phyloP scores from a whole-genome alignment of 2,888 invertebrate species.

The Sinodicranocentrus sp. region DNA sequence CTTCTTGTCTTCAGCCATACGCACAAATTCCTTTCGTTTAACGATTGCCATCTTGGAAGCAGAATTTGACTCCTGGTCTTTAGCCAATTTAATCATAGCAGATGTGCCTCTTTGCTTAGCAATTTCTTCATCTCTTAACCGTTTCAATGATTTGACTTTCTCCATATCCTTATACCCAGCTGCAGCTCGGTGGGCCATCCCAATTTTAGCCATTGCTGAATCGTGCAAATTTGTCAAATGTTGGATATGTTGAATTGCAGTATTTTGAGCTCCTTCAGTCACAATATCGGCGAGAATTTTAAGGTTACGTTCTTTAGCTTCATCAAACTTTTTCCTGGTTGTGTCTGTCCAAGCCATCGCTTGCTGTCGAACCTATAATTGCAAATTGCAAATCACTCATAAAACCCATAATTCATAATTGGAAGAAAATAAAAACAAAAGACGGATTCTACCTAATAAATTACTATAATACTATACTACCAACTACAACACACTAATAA shows the following conservation, averaged over 20 bases:
- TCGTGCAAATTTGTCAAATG: slow-evolving; percentile 56
- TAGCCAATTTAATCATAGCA: slow-evolving; percentile 36
- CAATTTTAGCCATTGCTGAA: slow-evolving; percentile 68
- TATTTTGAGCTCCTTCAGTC: slow-evolving; percentile 50
- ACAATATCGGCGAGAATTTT: slow-evolving; percentile 24
- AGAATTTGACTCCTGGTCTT: slow-evolving; percentile 16
- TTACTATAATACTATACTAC: too few relatives aligned
- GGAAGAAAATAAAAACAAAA: too few relatives aligned
- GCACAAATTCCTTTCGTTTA: slow-evolving; percentile 57
- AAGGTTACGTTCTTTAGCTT: slow-evolving; percentile 54
- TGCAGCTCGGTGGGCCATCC: slow-evolving; percentile 68
- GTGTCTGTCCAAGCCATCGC: slow-evolving; percentile 65
- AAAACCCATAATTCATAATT: background rate
- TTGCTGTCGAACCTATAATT: slow-evolving; percentile 66
- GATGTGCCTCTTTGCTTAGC: slow-evolving; percentile 59
- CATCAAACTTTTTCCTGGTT: slow-evolving; percentile 54
- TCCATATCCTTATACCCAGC: slow-evolving; percentile 52
- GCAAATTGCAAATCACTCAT: background rate
- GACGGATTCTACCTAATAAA: too few relatives aligned
- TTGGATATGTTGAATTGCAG: slow-evolving; percentile 57
- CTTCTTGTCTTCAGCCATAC: slow-evolving; percentile 55
- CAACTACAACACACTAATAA: background rate
- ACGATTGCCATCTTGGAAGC: background rate
- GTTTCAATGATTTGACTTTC: slow-evolving; percentile 49
- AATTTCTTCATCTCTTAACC: slow-evolving; percentile 48